phyloP scores from a whole-genome alignment of 2,888 invertebrate genomes.

The Eupithecia exiguata region DNA sequence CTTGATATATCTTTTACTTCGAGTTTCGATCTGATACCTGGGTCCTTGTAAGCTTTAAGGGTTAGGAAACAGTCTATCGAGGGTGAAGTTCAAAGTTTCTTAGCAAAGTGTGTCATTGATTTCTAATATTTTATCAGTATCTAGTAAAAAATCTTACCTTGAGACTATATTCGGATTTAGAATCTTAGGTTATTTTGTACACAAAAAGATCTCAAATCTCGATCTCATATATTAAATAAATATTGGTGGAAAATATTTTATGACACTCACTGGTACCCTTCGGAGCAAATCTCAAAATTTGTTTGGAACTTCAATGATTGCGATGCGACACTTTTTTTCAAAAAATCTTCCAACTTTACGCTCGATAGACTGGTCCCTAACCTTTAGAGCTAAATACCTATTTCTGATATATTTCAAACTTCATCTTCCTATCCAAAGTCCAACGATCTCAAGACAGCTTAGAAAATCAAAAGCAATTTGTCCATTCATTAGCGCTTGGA shows the following conservation, averaged over 20 bases:
- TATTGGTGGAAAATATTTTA: background rate
- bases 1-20: too few relatives aligned
- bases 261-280: background rate
- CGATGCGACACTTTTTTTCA: too few relatives aligned
- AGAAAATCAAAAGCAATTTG: slow-evolving; percentile 41
- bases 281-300: background rate
- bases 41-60: too few relatives aligned
- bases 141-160: background rate
- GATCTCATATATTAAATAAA: too few relatives aligned
- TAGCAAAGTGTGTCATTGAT: too few relatives aligned
- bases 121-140: too few relatives aligned
- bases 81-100: too few relatives aligned
- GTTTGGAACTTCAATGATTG: too few relatives aligned
- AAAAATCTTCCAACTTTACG: background rate
- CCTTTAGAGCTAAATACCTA: background rate
- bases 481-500: slow-evolving; percentile 39
- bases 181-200: background rate
- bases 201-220: background rate
- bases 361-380: background rate
- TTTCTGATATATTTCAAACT: background rate
- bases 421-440: slow-evolving; percentile 5
- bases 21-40: too few relatives aligned
- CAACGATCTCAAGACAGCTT: slow-evolving; percentile 25
- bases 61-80: too few relatives aligned
- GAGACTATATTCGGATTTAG: background rate